These are phyloP conservation scores for Corythoichthys intestinalis DNA, from an alignment of 2,113 vertebrate genomes.

Conservation along the genomic window DNA sequence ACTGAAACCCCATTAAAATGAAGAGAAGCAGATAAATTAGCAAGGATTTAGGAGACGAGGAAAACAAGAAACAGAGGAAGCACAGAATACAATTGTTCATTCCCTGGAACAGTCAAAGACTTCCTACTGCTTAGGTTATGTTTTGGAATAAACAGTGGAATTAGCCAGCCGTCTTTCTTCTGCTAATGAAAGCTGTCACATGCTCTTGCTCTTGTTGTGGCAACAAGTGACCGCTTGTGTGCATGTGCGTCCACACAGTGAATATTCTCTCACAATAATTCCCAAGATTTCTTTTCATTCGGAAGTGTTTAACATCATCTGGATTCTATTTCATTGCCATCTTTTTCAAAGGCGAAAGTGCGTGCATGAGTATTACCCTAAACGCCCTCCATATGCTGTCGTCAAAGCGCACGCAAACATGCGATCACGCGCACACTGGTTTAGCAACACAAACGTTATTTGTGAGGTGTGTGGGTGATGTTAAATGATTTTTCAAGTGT, in stretches of 20 bases:
- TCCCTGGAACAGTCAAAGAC: neutral
- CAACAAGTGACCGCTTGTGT: conserved; percentile 43
- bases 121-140: neutral
- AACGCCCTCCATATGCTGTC: conserved; percentile 22
- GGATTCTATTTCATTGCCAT: conserved; percentile 6
- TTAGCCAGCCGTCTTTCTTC: conserved; percentile 33
- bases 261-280: conserved; percentile 31
- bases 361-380: conserved; percentile 18
- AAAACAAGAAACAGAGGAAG: neutral
- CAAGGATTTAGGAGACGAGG: neutral
- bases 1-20: neutral
- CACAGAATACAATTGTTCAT: neutral
- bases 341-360: neutral
- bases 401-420: conserved; percentile 16
- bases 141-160: conserved; percentile 15
- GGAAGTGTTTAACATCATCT: neutral
- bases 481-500: neutral
- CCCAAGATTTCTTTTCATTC: neutral
- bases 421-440: conserved; percentile 47
- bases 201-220: conserved; percentile 53
- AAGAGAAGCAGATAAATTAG: neutral
- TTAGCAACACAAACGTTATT: conserved; percentile 8
- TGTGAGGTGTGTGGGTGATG: neutral
- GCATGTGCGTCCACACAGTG: conserved; percentile 49
- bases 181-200: conserved; percentile 34